Conservation (phyloP, 2,113 vertebrate species). For the Carassius carassius region DNA sequence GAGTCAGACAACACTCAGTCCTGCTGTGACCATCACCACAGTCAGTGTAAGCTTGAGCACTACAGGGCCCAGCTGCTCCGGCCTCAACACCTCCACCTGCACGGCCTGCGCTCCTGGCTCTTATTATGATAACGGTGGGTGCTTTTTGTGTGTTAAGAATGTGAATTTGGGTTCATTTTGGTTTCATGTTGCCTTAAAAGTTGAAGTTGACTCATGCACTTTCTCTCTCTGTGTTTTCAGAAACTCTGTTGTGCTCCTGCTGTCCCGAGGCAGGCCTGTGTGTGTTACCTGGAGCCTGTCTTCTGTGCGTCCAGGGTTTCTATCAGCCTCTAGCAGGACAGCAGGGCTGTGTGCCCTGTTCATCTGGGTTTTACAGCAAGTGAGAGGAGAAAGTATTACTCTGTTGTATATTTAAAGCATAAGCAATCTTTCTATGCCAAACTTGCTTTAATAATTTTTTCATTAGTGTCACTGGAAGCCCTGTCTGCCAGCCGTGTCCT, state of each 20-base stretch:
- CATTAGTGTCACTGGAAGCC: constrained; percentile 74
- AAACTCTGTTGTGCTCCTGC: constrained; percentile 76
- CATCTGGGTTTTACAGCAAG: constrained; percentile 77
- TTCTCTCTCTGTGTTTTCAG: constrained; percentile 57
- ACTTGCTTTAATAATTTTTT: neutral
- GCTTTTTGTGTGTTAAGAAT: neutral
- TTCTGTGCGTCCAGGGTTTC: constrained; percentile 74
- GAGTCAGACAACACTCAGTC: constrained; percentile 74
- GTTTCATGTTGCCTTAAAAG: neutral
- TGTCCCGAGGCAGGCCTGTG: constrained; percentile 74
- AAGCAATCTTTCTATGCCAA: neutral
- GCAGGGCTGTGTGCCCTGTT: constrained; percentile 77
- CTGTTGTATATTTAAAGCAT: neutral
- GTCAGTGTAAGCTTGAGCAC: constrained; percentile 57
- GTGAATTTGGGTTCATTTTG: neutral
- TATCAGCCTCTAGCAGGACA: constrained; percentile 79
- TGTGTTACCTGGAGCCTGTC: constrained; percentile 71
- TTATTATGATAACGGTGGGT: constrained; percentile 71
- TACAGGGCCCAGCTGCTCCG: constrained; percentile 71
- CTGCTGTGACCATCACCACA: constrained; percentile 68
- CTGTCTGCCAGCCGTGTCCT: constrained; percentile 75
- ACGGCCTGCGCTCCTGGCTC: constrained; percentile 78
- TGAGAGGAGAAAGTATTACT: constrained; percentile 59
- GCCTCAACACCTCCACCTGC: constrained; percentile 77
- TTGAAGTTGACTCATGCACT: neutral